phyloP scores from a whole-genome alignment of 2,113 vertebrate genomes.

The Coturnix japonica region DNA sequence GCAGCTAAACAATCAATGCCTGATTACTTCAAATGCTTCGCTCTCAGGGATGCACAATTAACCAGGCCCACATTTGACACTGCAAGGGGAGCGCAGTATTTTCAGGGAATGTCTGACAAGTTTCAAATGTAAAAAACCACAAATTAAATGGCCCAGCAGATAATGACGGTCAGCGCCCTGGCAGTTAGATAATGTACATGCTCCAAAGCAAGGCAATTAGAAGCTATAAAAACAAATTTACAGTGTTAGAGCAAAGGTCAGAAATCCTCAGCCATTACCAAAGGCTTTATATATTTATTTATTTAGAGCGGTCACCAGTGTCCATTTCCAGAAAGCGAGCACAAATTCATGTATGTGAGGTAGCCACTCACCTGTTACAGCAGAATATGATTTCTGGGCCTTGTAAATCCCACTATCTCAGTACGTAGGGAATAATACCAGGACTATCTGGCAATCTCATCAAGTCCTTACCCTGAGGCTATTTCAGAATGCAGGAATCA shows the following conservation, averaged over 20 bases:
- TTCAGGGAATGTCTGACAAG: conserved; percentile 29
- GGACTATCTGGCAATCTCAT: not conserved
- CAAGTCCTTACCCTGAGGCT: not conserved
- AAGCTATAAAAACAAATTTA: conserved; percentile 61
- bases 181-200: conserved; percentile 18
- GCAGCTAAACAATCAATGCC: conserved; percentile 18
- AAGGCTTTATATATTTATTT: not conserved
- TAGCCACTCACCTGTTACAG: not conserved
- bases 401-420: not conserved
- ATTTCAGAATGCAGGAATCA: not conserved
- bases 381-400: not conserved
- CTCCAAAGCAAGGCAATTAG: conserved; percentile 64
- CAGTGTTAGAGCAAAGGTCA: conserved; percentile 59
- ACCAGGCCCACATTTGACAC: not conserved
- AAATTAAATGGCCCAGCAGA: conserved; percentile 48
- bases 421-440: not conserved
- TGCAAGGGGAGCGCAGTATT: not conserved
- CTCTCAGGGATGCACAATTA: conserved; percentile 51
- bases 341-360: not conserved
- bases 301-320: accelerated
- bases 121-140: conserved; percentile 19
- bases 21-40: conserved; percentile 20
- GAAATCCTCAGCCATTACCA: conserved; percentile 23
- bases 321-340: not conserved
- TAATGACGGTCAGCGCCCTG: conserved; percentile 38